Evolutionary conservation across 2,797 vertebrate species (phyloP).

Genomic region (Muscicapa striata): DNA sequence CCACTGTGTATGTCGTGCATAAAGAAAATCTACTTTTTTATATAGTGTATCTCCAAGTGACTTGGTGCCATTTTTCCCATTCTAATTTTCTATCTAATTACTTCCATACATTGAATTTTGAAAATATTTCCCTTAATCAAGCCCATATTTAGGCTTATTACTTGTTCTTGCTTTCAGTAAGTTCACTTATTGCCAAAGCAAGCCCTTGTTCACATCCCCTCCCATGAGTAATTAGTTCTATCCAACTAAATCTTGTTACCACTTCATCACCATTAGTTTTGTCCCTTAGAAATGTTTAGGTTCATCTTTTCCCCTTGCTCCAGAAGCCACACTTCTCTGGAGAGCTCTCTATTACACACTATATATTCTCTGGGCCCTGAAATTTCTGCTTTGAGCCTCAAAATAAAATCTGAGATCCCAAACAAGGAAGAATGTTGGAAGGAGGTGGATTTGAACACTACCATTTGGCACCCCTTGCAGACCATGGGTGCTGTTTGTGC

Average conservation of each 20-base stretch:
- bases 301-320: conserved; percentile 3
- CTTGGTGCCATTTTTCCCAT: background rate
- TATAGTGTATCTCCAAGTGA: background rate
- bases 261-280: conserved; percentile 58
- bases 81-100: conserved; percentile 1
- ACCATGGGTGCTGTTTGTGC: background rate
- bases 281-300: conserved; percentile 23
- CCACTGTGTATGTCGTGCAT: background rate
- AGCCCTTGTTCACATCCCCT: background rate
- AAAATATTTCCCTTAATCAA: conserved; percentile 11
- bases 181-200: conserved; percentile 34
- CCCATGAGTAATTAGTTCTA: conserved; percentile 41
- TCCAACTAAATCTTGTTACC: conserved; percentile 11
- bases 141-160: background rate
- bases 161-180: conserved; percentile 31
- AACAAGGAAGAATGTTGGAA: background rate
- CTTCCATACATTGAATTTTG: background rate
- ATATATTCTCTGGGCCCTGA: background rate
- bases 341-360: background rate
- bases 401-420: background rate
- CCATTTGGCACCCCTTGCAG: background rate
- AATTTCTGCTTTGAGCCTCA: background rate
- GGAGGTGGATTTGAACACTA: background rate
- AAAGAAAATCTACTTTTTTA: background rate
- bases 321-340: background rate